Evolutionary conservation across 2,888 invertebrate genomes (phyloP).

Genomic region (Heliconius aoede): DNA sequence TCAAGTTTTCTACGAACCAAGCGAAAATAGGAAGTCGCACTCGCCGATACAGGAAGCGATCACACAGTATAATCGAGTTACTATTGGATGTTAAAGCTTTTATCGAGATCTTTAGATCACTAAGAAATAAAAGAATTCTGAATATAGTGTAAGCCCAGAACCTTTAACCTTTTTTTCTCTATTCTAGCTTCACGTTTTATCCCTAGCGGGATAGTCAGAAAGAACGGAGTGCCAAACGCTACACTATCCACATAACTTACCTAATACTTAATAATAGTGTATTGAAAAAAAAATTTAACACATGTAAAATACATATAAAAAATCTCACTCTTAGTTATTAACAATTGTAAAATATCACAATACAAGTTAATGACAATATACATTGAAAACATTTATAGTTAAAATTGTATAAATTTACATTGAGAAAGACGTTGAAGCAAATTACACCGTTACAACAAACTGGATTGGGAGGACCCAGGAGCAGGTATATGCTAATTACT

Average conservation of each 20-base stretch:
- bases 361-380: background rate
- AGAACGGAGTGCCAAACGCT: too few species aligned
- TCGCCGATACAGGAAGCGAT: slow-evolving; percentile 28
- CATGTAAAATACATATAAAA: too few species aligned
- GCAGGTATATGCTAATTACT: slow-evolving; percentile 5
- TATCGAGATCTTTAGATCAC: slow-evolving; percentile 11
- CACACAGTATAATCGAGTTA: slow-evolving; percentile 23
- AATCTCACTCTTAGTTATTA: too few species aligned
- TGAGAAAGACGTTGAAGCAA: slow-evolving; percentile 2
- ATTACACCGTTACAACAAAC: slow-evolving; percentile 18
- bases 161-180: too few species aligned
- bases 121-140: too few species aligned
- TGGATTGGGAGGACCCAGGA: slow-evolving; percentile 18
- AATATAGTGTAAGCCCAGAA: too few species aligned
- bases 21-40: slow-evolving; percentile 28
- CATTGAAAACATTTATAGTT: background rate
- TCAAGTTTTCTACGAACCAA: slow-evolving; percentile 20
- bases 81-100: slow-evolving; percentile 21
- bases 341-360: too few species aligned
- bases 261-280: too few species aligned
- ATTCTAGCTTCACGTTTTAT: too few species aligned
- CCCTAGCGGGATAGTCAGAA: too few species aligned
- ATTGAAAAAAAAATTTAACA: too few species aligned
- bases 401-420: slow-evolving; percentile 14
- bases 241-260: too few species aligned